Evolutionary conservation across 2,888 invertebrate species (phyloP).

Genomic region (Drosophila macrospina): DNA sequence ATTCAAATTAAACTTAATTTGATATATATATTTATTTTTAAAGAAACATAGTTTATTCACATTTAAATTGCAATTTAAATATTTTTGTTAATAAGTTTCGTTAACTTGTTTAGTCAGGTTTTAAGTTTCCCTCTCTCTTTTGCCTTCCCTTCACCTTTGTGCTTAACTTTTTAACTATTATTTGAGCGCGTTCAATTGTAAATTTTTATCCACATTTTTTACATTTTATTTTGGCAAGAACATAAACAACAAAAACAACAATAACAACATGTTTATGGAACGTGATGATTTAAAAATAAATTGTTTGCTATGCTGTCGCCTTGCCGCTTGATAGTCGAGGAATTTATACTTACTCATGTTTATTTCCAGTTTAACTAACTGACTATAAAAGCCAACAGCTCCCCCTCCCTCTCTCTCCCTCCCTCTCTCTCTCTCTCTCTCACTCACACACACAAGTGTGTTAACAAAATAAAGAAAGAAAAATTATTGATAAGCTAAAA

Average conservation of each 20-base stretch:
- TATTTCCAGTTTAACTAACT: constrained; percentile 72
- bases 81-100: too few species aligned
- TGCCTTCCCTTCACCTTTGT: not conserved
- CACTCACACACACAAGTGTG: constrained; percentile 24
- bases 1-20: too few species aligned
- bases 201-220: not conserved
- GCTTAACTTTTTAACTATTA: constrained; percentile 32
- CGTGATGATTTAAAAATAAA: constrained; percentile 67
- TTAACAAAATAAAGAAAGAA: constrained; percentile 13
- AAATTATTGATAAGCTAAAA: constrained; percentile 50
- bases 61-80: too few species aligned
- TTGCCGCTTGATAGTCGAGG: constrained; percentile 62
- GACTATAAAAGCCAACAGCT: constrained; percentile 56
- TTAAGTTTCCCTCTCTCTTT: not conserved
- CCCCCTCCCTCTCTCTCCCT: not conserved
- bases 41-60: too few species aligned
- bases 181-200: constrained; percentile 11
- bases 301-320: constrained; percentile 37
- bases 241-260: constrained; percentile 34
- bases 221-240: constrained; percentile 21
- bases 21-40: too few species aligned
- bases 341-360: constrained; percentile 74
- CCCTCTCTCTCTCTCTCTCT: not conserved
- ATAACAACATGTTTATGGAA: constrained; percentile 63
- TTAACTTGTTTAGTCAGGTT: not conserved